Conservation (phyloP, 2,888 invertebrate species). For the Stramonita haemastoma region DNA sequence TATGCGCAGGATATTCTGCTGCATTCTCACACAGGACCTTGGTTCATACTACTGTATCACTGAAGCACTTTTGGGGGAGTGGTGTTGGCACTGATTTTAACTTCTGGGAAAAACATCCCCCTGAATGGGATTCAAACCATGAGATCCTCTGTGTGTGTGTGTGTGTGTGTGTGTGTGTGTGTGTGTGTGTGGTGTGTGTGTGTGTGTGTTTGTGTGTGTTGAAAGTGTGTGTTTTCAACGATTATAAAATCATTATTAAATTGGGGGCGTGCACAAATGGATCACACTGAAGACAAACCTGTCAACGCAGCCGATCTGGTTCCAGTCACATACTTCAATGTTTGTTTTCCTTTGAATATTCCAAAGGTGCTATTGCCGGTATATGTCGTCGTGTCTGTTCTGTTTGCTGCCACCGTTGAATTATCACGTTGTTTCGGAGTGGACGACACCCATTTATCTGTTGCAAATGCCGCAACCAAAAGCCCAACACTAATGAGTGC, state of each 20-base stretch:
- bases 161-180: not conserved
- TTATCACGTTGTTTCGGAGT: conserved; percentile 81
- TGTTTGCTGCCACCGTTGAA: conserved; percentile 18
- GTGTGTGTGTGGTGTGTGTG: conserved; percentile 6
- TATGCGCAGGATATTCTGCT: too few relatives aligned
- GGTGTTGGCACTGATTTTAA: too few relatives aligned
- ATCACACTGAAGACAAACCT: conserved; percentile 51
- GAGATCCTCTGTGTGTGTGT: not conserved
- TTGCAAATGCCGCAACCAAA: conserved; percentile 89
- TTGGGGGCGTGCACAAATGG: too few relatives aligned
- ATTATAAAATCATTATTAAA: too few relatives aligned
- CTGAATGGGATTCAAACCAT: too few relatives aligned
- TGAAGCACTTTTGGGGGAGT: too few relatives aligned
- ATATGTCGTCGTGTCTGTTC: conserved; percentile 23
- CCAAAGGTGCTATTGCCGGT: conserved; percentile 83
- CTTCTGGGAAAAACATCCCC: too few relatives aligned
- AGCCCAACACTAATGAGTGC: conserved; percentile 87
- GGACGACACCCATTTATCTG: conserved; percentile 90
- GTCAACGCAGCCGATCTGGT: conserved; percentile 86
- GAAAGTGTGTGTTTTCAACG: too few relatives aligned
- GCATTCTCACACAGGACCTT: too few relatives aligned
- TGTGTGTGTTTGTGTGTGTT: too few relatives aligned
- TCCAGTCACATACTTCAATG: conserved; percentile 89
- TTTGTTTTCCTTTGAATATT: conserved; percentile 90
- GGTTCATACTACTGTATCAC: too few relatives aligned